Base-by-base conservation (phyloP, 2,113 vertebrate genomes). In the Microcebus lehilahytsara region DNA sequence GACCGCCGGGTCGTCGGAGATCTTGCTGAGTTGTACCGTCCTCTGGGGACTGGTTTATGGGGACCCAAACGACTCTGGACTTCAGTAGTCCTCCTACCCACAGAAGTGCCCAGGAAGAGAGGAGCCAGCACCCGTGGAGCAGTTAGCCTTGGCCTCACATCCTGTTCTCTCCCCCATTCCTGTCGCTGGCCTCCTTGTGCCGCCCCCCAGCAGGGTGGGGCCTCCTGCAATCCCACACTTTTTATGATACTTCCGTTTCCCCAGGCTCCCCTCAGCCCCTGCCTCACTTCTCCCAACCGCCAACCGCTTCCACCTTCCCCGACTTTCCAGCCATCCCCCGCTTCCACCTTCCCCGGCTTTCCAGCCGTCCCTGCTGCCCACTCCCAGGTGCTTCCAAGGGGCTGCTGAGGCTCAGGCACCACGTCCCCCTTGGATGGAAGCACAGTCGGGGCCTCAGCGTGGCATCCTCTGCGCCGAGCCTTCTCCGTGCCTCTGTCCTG, bases 281-380 rank as follows among this genome's bases (percentile, higher is more conserved):
- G 32, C 40, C 72, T 80, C 4, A 13, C 80, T 67, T 77, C 46
- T 83, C 37, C 49, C 66, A 62, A 27, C 40, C 40, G 40, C 49
- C 66, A 62, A 27, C 40, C 40, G 40, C 25, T 11, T 22, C 23
- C 14, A 16, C 23, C 12, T 51, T 62, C 49, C 64, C 5, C 0
- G 14, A 30, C 6, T 7, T 75, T 37, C 37, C 37, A 1, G 10
- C 64, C 51, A 62, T 49, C 11, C 40, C 66, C 37, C 3, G 37
- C 25, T 11, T 22, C 23, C 14, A 16, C 23, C 12, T 51, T 62
- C 49, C 64, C 5, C 0, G 14, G 23, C 6, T 7, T 75, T 37
- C 37, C 37, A 1, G 10, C 64, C 51, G 62, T 49, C 11, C 40
- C 62, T 4, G 9, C 32, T 0, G 0, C 49, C 62, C 14, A 3